Conservation (phyloP, 1,140 invertebrate genomes). For the Drosophila truncata region DNA sequence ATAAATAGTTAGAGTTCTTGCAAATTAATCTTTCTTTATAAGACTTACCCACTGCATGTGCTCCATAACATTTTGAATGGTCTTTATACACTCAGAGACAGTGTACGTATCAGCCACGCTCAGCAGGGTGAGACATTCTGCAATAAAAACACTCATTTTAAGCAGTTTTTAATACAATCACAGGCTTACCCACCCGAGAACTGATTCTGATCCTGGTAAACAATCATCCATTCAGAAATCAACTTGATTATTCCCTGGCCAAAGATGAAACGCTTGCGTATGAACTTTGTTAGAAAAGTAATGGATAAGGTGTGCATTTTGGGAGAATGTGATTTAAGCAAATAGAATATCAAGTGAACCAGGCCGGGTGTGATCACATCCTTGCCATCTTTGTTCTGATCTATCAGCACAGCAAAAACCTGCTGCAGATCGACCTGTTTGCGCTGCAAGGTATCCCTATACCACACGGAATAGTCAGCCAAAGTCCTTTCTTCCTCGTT, state of each 20-base stretch:
- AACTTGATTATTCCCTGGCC: constrained; percentile 76
- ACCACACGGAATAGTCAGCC: constrained; percentile 75
- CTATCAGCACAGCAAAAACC: constrained; percentile 74
- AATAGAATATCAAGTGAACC: constrained; percentile 68
- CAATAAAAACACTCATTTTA: background rate
- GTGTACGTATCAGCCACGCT: constrained; percentile 82
- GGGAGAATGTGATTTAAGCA: constrained; percentile 68
- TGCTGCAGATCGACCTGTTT: constrained; percentile 76
- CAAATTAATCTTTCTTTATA: background rate
- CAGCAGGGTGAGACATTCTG: constrained; percentile 77
- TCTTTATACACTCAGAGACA: constrained; percentile 73
- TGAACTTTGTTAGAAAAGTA: constrained; percentile 74
- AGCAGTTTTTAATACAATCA: too few species aligned
- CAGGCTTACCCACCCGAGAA: constrained; percentile 58
- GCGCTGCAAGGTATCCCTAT: constrained; percentile 75
- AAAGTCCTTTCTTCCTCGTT: constrained; percentile 76
- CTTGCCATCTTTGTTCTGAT: constrained; percentile 83
- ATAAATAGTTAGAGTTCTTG: background rate
- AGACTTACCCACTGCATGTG: constrained; percentile 74
- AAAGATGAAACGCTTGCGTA: constrained; percentile 76
- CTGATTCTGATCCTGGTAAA: constrained; percentile 79
- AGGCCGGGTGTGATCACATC: constrained; percentile 81
- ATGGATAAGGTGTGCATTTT: constrained; percentile 72
- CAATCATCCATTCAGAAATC: constrained; percentile 79
- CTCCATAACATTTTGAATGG: constrained; percentile 78